A percentile compares a stretch with the other conserved stretches of the same genome.
Evolutionary conservation across 2,113 vertebrate genomes (phyloP).

Genomic region (Nestor notabilis): DNA sequence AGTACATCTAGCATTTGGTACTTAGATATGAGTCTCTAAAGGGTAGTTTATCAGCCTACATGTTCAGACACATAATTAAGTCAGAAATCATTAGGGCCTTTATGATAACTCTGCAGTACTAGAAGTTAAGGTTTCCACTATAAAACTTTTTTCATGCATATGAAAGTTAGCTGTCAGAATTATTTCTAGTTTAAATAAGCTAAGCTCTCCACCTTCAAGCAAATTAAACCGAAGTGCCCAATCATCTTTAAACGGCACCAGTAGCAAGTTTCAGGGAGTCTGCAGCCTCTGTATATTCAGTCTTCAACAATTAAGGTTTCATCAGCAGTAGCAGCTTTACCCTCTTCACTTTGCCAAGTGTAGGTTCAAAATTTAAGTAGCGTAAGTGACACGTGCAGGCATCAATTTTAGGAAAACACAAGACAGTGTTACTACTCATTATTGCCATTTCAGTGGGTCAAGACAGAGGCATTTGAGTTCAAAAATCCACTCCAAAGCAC

Average conservation of each 20-base stretch:
- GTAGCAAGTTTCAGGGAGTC: neutral
- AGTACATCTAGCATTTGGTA: neutral
- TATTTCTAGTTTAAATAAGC: neutral
- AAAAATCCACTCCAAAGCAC: neutral
- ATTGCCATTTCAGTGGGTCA: neutral
- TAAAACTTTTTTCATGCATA: neutral
- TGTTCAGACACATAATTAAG: neutral
- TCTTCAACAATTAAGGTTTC: neutral
- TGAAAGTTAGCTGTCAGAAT: slow-evolving; percentile 37
- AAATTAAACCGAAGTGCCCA: slow-evolving; percentile 50
- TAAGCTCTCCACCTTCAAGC: neutral
- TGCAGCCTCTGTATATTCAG: neutral
- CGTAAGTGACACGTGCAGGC: neutral
- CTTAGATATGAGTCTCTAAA: neutral
- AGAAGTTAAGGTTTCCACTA: slow-evolving; percentile 14
- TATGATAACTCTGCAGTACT: neutral
- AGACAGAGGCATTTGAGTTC: neutral
- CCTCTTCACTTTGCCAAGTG: neutral
- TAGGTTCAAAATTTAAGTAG: neutral
- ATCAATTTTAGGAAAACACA: neutral
- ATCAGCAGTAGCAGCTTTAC: neutral
- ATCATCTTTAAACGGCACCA: slow-evolving; percentile 28
- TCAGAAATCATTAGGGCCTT: slow-evolving; percentile 8
- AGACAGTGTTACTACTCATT: neutral
- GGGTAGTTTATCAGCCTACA: neutral